phyloP scores from a whole-genome alignment of 2,888 invertebrate genomes.

The Drosophila bunnanda region DNA sequence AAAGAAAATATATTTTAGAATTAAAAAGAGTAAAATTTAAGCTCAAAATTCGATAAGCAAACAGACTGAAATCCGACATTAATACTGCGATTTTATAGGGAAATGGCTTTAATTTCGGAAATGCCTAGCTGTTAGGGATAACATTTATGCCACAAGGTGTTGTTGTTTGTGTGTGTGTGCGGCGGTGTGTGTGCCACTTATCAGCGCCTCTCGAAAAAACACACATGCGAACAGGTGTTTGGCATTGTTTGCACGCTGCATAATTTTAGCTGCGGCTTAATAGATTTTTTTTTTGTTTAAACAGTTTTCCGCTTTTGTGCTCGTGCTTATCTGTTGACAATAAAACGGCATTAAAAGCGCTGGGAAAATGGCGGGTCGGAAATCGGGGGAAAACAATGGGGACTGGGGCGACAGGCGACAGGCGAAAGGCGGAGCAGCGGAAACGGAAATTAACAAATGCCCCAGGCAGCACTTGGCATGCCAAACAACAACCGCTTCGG shows the following conservation, averaged over 20 bases:
- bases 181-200: constrained; percentile 25
- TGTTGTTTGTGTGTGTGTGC: background rate
- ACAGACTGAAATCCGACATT: background rate
- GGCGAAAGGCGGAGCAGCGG: constrained; percentile 10
- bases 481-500: constrained; percentile 33
- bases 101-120: constrained; percentile 6
- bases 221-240: constrained; percentile 55
- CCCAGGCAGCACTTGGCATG: constrained; percentile 66
- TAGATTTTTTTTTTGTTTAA: constrained; percentile 18
- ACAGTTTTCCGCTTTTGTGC: constrained; percentile 55
- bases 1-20: background rate
- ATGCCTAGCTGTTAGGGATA: background rate
- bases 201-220: constrained; percentile 31
- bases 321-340: constrained; percentile 67
- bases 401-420: too few species aligned
- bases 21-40: background rate
- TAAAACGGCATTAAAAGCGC: constrained; percentile 70
- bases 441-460: constrained; percentile 71
- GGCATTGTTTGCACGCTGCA: constrained; percentile 48
- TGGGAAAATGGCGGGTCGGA: constrained; percentile 42
- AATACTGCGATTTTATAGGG: background rate
- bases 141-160: constrained; percentile 1
- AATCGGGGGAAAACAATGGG: constrained; percentile 48
- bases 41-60: background rate
- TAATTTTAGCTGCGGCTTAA: constrained; percentile 26